Evolutionary conservation across 1,140 invertebrate species (phyloP).

Genomic region (Drosophila truncata): DNA sequence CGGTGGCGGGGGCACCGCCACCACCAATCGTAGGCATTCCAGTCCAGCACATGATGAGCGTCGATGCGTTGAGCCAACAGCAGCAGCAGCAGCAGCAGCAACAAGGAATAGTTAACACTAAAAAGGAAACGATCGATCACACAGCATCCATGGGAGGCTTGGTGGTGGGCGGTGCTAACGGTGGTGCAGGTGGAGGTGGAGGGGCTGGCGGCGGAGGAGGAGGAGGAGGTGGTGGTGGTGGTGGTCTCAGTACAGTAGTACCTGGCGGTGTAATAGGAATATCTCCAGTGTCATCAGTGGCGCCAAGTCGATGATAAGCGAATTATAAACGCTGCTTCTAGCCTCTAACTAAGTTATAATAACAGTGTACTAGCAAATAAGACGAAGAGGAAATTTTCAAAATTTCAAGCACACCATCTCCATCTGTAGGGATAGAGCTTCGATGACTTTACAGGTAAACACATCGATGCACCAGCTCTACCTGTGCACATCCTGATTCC

Average conservation of each 20-base stretch:
- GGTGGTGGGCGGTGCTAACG: conserved; percentile 52
- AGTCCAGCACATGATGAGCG: conserved; percentile 75
- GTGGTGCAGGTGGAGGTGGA: conserved; percentile 9
- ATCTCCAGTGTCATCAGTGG: conserved; percentile 61
- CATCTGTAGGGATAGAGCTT: background rate
- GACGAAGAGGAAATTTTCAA: conserved; percentile 53
- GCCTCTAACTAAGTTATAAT: conserved; percentile 15
- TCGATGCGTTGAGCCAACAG: conserved; percentile 61
- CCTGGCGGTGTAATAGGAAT: conserved; percentile 68
- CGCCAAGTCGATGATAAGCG: conserved; percentile 79
- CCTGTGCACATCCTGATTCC: background rate
- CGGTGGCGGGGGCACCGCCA: conserved; percentile 34
- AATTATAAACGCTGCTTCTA: conserved; percentile 13
- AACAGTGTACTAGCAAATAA: conserved; percentile 40
- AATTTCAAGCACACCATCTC: conserved; percentile 43
- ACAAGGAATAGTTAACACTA: conserved; percentile 36
- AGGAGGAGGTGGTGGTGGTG: conserved; percentile 16
- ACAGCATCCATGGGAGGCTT: conserved; percentile 44
- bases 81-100: conserved; percentile 6
- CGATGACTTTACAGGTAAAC: conserved; percentile 14
- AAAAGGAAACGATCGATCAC: conserved; percentile 66
- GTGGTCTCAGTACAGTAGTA: conserved; percentile 50
- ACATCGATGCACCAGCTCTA: conserved; percentile 1
- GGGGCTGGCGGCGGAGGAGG: background rate
- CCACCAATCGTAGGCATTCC: conserved; percentile 52